Base-by-base conservation (phyloP, 2,888 invertebrate species). In the Napeogenes sylphis region DNA sequence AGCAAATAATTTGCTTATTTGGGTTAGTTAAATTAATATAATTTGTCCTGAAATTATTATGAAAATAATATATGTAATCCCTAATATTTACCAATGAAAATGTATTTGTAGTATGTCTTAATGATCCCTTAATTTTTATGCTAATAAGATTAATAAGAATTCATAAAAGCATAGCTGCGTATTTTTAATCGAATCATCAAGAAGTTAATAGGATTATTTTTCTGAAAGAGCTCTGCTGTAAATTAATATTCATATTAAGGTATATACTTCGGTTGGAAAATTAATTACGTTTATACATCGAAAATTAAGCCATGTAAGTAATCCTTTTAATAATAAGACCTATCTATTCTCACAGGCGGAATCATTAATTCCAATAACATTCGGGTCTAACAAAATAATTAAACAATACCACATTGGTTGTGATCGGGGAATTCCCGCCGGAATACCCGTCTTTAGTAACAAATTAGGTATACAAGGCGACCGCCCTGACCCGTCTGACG, bases 291-390 rank as follows among this genome's bases (percentile, higher is more conserved):
- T 69, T 54, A 63, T 63, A 67, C 56, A 69, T 63, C 66, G 63
- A 70, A 42, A 42, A 42, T 42, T 71, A 68, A 55, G 57, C 56
- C 56, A 68, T 63, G 65, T 59, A 61, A 64, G 62, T 62, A 66
- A 66, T 68, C 61, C 61, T 57, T 66, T 61, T 45, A 55, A 62
- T 42, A 45, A 54, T 56, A 56, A 45, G 53, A 30, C 57, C 54
- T 53, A 56, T 47, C 53, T 54, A 61, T 14, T 57, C 54, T 54
- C 54, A 54, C 53, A 30, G 35, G 55, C 30, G 8, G 30, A 8
- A 51, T 77, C 76, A 85, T 87, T 84, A 84, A 88, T 86, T 85
- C 86, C 72, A 82, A 83, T 86, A 85, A 86, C 85, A 84, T 75
- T 68, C 73, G 75, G 77, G 73, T 78, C 78, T 77, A 80, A 79